These are phyloP conservation scores for Diadophis punctatus DNA, from an alignment of 2,113 vertebrate genomes.

Conservation along the genomic window DNA sequence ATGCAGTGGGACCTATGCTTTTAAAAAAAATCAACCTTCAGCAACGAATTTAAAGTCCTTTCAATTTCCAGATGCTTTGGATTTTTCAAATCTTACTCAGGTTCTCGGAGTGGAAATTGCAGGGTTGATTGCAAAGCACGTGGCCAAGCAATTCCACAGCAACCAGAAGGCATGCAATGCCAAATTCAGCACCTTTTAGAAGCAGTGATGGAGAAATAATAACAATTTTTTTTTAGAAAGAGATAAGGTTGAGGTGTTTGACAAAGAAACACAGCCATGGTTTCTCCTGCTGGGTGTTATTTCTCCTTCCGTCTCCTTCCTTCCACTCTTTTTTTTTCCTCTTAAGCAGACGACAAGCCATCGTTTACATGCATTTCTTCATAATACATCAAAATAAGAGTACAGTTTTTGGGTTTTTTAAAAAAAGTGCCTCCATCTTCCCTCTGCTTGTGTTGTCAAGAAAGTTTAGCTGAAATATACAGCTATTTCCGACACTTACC, in stretches of 20 bases:
- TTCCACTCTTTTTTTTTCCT: conserved; percentile 15
- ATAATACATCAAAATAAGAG: conserved; percentile 67
- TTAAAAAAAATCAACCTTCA: too few species aligned
- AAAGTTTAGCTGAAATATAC: conserved; percentile 66
- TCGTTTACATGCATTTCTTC: conserved; percentile 67
- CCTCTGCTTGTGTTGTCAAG: conserved; percentile 69
- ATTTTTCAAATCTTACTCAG: background rate
- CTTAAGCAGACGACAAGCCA: conserved; percentile 57
- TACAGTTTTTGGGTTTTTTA: too few species aligned
- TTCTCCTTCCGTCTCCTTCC: background rate
- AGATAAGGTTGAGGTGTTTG: conserved; percentile 34
- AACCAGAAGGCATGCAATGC: background rate
- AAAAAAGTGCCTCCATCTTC: conserved; percentile 64
- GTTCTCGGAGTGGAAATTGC: background rate
- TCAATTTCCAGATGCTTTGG: background rate
- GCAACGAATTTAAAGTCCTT: background rate
- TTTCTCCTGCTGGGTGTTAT: conserved; percentile 23
- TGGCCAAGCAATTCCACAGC: background rate
- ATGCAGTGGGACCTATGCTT: too few species aligned
- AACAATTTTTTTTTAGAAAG: conserved; percentile 8
- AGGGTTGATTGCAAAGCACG: background rate
- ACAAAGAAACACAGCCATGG: conserved; percentile 17
- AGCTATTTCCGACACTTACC: conserved; percentile 68
- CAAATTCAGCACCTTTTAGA: conserved; percentile 24
- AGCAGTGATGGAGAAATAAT: conserved; percentile 7